Base-by-base conservation (phyloP, 2,797 vertebrate genomes). In the Choloepus didactylus region DNA sequence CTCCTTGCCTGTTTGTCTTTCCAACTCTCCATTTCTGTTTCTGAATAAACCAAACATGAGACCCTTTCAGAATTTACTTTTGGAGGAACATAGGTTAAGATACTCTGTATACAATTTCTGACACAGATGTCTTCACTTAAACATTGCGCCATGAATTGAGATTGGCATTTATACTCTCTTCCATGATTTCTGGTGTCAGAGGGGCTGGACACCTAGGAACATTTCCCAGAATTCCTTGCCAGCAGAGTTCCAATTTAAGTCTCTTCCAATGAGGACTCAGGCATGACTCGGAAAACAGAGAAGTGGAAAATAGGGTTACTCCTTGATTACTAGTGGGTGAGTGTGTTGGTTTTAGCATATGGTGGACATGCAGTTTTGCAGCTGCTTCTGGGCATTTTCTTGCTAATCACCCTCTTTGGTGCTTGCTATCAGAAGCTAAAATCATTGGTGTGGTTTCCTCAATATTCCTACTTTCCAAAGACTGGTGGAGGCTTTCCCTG, bases 71-170 rank as follows among this genome's bases (percentile, higher is more conserved):
- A 8, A 66, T 23, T 77, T 88, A 49, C 51, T 81, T 51, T 76
- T 12, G 2, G n/a, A 18, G 51, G 6, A 92, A 69, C 49, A 56
- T 18, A 56, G 69, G 27, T 49, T 89, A 77, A 83, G 41, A 16
- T 38, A 51, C 15, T 59, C 8, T 44, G 27, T 87, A 21, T 75
- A 29, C 9, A 66, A 66, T 76, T 77, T 92, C 12, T 72, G 85
- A 90, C 7, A 86, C 6, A n/a, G 62, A 89, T 83, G 46, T 49
- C 10, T 93, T 95, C 60, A 89, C 56, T 92, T 89, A 82, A 93
- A 76, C 38, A 38, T 54, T 35, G 35, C 35, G 49, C 23, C 27
- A 38, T 62, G 51, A 31, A 21, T 82, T 94, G 87, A 87, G n/a
- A n/a, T 84, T 14, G n/a, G 7, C 11, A 38, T 88, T 72, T 18